These are phyloP conservation scores for Tridacna crocea DNA, from an alignment of 2,888 invertebrate genomes.

Conservation along the genomic window DNA sequence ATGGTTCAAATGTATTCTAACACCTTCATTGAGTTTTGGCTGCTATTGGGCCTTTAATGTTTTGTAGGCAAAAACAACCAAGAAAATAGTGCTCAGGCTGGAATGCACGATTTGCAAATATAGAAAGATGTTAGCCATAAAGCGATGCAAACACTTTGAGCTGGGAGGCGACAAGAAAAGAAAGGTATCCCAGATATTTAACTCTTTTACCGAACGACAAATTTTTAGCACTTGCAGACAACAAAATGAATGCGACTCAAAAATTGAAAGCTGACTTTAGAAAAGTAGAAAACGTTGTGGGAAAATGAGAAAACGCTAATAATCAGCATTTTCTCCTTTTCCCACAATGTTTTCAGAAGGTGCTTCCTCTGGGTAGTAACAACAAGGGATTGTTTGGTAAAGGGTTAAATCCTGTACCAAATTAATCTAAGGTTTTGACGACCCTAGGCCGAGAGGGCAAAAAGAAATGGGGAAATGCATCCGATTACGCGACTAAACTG, in stretches of 20 bases:
- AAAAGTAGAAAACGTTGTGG: not conserved
- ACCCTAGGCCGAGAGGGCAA: not conserved
- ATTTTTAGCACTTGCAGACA: not conserved
- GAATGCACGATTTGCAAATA: slow-evolving; percentile 99
- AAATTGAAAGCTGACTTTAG: not conserved
- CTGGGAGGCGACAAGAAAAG: slow-evolving; percentile 98
- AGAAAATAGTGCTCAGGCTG: slow-evolving; percentile 99
- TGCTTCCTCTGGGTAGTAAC: no score
- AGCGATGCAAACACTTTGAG: slow-evolving; percentile 99
- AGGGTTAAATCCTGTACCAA: not conserved
- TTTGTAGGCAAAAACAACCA: slow-evolving; percentile 98
- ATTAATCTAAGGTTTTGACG: not conserved
- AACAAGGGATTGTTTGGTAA: no score
- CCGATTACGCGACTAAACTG: no score
- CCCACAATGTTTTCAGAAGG: no score
- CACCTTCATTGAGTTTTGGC: no score
- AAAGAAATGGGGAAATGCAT: no score
- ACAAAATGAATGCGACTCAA: not conserved
- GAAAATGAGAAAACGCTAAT: no score
- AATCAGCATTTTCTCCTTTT: no score
- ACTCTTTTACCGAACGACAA: not conserved
- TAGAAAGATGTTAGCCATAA: slow-evolving; percentile 97
- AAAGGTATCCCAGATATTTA: slow-evolving; percentile 74
- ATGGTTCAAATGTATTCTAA: no score
- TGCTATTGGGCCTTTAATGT: no score